A percentile compares a stretch with the other conserved stretches of the same genome.
These are phyloP conservation scores for Pectinophora gossypiella DNA, from an alignment of 1,140 invertebrate genomes.

Conservation along the genomic window DNA sequence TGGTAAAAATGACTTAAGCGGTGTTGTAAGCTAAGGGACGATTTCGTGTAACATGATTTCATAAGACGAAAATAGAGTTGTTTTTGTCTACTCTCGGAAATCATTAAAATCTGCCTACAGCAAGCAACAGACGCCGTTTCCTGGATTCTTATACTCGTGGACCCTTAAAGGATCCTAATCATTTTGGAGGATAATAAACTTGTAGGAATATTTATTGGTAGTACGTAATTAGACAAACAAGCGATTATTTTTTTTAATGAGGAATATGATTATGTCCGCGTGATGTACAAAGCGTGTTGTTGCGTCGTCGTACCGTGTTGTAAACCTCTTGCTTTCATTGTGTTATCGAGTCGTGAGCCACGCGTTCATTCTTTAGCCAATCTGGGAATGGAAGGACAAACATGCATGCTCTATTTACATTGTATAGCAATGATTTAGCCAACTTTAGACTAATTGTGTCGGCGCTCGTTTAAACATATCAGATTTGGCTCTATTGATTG, in stretches of 20 bases:
- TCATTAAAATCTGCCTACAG: neutral
- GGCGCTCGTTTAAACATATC: neutral
- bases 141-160: no score
- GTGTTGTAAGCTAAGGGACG: no score
- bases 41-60: neutral
- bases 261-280: no score
- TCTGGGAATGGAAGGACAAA: constrained; percentile 17
- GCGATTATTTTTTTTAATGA: no score
- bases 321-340: constrained; percentile 39
- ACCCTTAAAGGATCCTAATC: no score
- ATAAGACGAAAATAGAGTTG: neutral
- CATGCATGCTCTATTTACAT: constrained; percentile 8
- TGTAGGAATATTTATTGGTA: no score
- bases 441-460: neutral
- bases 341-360: constrained; percentile 45
- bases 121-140: neutral
- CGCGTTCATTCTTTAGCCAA: constrained; percentile 32
- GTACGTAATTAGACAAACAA: no score
- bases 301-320: constrained; percentile 32
- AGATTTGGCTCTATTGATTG: neutral
- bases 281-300: no score
- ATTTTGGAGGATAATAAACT: no score
- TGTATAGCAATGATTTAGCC: neutral
- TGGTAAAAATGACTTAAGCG: no score
- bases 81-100: neutral